Base-by-base conservation (phyloP, 2,113 vertebrate genomes). In the Colinus virginianus region DNA sequence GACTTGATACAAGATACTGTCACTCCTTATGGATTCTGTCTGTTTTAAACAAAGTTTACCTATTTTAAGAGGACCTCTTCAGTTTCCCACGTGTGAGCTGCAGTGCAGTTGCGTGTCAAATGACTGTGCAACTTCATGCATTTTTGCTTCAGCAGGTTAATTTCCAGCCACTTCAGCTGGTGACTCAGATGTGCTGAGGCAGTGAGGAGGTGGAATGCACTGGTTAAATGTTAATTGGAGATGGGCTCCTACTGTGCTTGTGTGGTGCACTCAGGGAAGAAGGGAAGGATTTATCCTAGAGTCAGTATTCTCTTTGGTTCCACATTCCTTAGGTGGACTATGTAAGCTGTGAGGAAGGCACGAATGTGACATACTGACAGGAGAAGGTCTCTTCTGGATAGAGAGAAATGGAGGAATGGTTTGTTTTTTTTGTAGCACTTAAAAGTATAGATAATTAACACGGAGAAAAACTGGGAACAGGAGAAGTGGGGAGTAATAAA, bases 211-310 rank as follows among this genome's bases (percentile, higher is more conserved):
- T 88, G 89, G 81, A 91, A 91, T 93, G 42, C 84, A 53, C 86
- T 36, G 66, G 69, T 18, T 93, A 90, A 91, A 90, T 91, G 92
- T 94, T 94, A 93, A 96, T 86, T 94, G 80, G 76, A 78, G 53
- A 87, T 75, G 46, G 43, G 78, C 23, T 90, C 53, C 72, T 88
- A 16, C 70, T 78, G 87, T 66, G 70, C 64, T 84, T 49, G 13
- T 85, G 69, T 84, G 34, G 78, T 89, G 84, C 68, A 22, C 13
- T 63, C 2, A 0, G 6, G 3, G 71, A 23, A 59, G 30, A 62
- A 59, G 64, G 32, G 64, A 49, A 67, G 40, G 18, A 26, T 80
- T 88, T 84, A 32, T 32, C 30, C 16, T 32, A 32, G 53, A 32
- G 30, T 56, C 9, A 6, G 18, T 56, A 7, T 56, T 6, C 30